Evolutionary conservation across 2,113 vertebrate species (phyloP).

Genomic region (Elephas maximus): DNA sequence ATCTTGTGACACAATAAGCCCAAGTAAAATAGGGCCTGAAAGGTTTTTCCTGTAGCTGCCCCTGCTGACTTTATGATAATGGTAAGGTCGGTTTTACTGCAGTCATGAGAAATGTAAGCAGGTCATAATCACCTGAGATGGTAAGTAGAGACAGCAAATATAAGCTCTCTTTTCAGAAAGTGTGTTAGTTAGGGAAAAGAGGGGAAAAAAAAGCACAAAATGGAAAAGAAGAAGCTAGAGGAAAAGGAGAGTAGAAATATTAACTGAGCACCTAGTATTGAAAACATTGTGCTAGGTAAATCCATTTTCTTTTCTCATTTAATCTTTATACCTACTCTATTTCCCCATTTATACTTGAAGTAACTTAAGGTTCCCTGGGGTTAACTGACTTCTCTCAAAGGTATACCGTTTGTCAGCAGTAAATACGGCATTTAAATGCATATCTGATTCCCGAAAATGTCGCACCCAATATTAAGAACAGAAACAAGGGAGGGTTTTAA

Average conservation of each 20-base stretch:
- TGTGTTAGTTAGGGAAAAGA: not conserved
- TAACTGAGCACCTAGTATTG: not conserved
- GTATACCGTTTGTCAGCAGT: not conserved
- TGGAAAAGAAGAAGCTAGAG: not conserved
- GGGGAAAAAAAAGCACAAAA: not conserved
- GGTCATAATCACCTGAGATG: not conserved
- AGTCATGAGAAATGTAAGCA: not conserved
- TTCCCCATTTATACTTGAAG: not conserved
- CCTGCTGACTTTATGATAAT: not conserved
- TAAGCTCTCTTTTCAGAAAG: constrained; percentile 47
- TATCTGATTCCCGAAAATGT: not conserved
- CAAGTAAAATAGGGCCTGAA: not conserved
- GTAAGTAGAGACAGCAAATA: not conserved
- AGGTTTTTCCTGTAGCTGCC: not conserved
- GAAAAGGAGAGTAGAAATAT: not conserved
- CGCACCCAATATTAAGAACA: not conserved
- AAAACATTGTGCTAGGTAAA: not conserved
- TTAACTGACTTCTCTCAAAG: not conserved
- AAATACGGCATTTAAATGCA: not conserved
- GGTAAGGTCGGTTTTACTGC: not conserved
- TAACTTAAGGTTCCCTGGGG: not conserved
- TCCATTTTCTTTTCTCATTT: constrained; percentile 25
- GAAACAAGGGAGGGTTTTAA: not conserved
- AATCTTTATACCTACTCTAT: not conserved
- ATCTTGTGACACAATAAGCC: not conserved